Base-by-base conservation (phyloP, 2,113 vertebrate species). In the Phyllostomus hastatus region DNA sequence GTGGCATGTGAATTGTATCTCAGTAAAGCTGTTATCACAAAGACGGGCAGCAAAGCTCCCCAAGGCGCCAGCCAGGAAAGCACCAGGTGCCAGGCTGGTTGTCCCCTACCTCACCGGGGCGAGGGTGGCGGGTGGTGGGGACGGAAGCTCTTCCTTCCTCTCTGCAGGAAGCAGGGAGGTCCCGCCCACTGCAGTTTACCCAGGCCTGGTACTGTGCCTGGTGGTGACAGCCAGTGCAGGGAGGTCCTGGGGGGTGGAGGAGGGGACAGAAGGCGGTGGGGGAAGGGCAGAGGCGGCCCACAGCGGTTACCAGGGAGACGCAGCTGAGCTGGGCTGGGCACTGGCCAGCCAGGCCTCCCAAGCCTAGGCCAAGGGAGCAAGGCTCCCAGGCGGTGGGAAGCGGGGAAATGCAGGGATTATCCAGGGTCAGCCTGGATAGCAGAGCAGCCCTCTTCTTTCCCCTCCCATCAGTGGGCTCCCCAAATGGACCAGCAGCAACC, bases 271-370 rank as follows among this genome's bases (percentile, higher is more conserved):
- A 31, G 20, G 26, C 16, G 33, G 14, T 3, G 22, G 46, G 16
- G 61, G 41, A 64, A 59, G 75, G 43, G 54, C 69, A n/a, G 78
- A 26, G 72, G 46, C 70, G 7, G 46, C 73, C 70, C 54, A 22
- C 22, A 2, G 48, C 1, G 24, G 94, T 96, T 94, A 48, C 96
- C 96, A 89, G 70, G 95, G 90, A 93, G 92, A 94, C 1, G 0
- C 86, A 76, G 91, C 92, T 43, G 64, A 72, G 57, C 52, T 26
- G 38, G 88, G 84, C 16, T 26, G 4, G 35, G 88, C 88, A 43
- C 26, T 0, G n/a, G 48, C 50, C 59, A 48, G 48, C 9, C 31
- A 15, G 90, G 70, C 86, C 67, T 83, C 61, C 22, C 2, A 26
- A 46, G 35, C 83, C 59, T 7, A 61, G 54, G 48, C 46, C 26